phyloP scores from a whole-genome alignment of 2,113 vertebrate species.

The Piaya cayana region DNA sequence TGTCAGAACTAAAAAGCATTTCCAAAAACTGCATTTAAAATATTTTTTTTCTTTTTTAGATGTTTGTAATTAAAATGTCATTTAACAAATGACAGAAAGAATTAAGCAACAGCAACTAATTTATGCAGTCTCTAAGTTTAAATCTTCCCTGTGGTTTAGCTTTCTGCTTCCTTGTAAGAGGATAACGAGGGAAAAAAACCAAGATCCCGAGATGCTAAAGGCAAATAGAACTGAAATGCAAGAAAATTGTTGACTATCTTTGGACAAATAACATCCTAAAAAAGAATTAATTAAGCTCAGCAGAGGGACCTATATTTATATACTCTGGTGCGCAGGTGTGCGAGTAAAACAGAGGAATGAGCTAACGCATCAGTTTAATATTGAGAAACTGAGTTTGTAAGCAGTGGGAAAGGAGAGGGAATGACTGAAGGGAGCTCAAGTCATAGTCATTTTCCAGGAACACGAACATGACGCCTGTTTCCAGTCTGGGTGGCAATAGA shows the following conservation, averaged over 20 bases:
- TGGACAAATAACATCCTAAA: not conserved
- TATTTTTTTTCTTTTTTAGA: not conserved
- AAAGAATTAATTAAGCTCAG: not conserved
- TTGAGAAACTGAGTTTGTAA: not conserved
- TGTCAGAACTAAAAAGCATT: not conserved
- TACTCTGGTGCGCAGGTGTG: not conserved
- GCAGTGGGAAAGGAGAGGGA: not conserved
- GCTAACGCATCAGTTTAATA: not conserved
- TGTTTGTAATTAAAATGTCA: not conserved
- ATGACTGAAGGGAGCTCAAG: not conserved
- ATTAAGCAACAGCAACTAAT: not conserved
- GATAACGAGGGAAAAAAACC: not conserved
- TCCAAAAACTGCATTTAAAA: not conserved
- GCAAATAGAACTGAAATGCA: not conserved
- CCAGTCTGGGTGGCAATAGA: not conserved
- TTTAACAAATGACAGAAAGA: not conserved
- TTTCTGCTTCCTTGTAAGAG: not conserved
- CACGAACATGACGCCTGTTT: not conserved
- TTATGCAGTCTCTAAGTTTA: not conserved
- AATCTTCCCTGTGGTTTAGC: not conserved
- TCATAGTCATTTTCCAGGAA: constrained; percentile 9
- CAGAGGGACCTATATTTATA: not conserved
- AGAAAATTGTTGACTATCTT: not conserved
- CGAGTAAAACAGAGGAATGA: not conserved
- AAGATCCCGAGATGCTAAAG: not conserved